Base-by-base conservation (phyloP, 2,797 vertebrate genomes). In the Esox lucius region DNA sequence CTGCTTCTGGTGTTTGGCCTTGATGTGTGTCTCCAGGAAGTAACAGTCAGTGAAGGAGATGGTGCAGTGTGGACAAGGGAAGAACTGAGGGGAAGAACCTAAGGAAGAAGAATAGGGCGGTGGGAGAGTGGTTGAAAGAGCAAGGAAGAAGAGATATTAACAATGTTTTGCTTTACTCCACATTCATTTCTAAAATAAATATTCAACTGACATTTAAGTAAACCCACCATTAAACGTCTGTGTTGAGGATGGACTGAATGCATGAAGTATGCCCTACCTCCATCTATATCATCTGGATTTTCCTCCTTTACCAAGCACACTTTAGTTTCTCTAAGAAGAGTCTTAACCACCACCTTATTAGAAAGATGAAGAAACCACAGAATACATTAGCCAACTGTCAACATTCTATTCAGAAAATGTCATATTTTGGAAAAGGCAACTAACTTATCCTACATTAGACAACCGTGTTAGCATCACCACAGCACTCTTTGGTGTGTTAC, bases 231-330 rank as follows among this genome's bases (percentile, higher is more conserved):
- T 1, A 61, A 61, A 61, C 4, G 22, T 46, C 22, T 24, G 22
- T 61, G 56, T 61, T 61, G n/a, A 5, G 56, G 22, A 17, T 61
- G 56, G 9, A 61, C 56, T 91, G 91, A 33, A 93, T 88, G 24
- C 84, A 86, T 0, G 93, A 90, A 84, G 93, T 93, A 19, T 66
- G 64, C 17, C 62, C 31, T 31, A 66, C 64, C 39, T 24, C 49
- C 33, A 51, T 39, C 17, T 6, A 83, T 79, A 90, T 91, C 79
- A 0, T 26, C 56, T 61, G n/a, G 56, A 24, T 61, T 24, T 61
- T 61, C 56, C 35, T 76, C 75, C 69, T 88, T 82, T 12, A 81
- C 19, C 53, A 56, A 39, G 61, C 26, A 65, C 2, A 53, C 22
- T 26, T 82, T 91, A 91, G 19, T 39, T 19, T 12, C 39, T 84